Evolutionary conservation across 2,888 invertebrate species (phyloP).

Genomic region (Noctua janthe): DNA sequence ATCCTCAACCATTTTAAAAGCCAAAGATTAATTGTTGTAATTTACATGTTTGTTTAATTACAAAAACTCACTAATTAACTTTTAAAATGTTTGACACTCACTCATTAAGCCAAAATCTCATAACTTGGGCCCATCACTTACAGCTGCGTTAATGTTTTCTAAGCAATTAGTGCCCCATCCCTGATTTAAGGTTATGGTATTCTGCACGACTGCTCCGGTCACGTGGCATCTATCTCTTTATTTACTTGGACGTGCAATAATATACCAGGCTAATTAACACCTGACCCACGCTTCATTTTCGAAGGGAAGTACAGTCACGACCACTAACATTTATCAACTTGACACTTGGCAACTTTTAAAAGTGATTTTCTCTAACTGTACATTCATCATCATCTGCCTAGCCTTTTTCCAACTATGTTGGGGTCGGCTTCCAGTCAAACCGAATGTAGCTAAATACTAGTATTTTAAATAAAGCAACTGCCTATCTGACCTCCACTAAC

Average conservation of each 20-base stretch:
- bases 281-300: constrained; percentile 65
- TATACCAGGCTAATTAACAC: constrained; percentile 80
- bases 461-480: not conserved
- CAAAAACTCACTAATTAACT: no score
- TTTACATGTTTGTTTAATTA: no score
- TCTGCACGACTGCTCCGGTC: constrained; percentile 82
- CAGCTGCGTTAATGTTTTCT: constrained; percentile 86
- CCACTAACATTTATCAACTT: not conserved
- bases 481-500: not conserved
- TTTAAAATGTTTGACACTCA: no score
- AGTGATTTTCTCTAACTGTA: not conserved
- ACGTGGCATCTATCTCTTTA: constrained; percentile 88
- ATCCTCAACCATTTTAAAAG: not conserved
- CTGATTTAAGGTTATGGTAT: constrained; percentile 88
- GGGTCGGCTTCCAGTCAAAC: not conserved
- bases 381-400: not conserved
- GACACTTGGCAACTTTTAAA: not conserved
- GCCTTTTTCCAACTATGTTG: not conserved
- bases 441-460: not conserved
- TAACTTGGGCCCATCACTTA: constrained; percentile 67
- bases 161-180: constrained; percentile 88
- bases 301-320: constrained; percentile 9
- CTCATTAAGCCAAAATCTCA: constrained; percentile 40
- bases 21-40: no score
- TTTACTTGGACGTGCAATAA: constrained; percentile 83